Evolutionary conservation across 2,888 invertebrate species (phyloP).

Genomic region (Hofmannophila pseudospretella): DNA sequence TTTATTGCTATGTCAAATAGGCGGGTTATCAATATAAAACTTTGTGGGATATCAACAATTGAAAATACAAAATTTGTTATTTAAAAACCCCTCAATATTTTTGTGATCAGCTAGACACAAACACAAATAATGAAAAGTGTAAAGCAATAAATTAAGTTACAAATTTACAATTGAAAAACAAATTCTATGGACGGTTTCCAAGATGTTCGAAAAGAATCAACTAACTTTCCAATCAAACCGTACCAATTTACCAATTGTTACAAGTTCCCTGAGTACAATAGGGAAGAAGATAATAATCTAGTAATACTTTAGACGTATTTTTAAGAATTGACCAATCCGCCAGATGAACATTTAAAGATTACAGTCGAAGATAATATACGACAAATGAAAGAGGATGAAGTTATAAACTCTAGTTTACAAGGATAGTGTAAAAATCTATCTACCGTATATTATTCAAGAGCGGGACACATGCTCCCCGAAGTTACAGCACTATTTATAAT

Average conservation of each 20-base stretch:
- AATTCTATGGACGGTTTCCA: slow-evolving; percentile 52
- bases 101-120: slow-evolving; percentile 11
- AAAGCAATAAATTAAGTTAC: slow-evolving; percentile 21
- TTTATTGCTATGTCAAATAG: slow-evolving; percentile 77
- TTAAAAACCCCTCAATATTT: slow-evolving; percentile 15
- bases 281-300: slow-evolving; percentile 8
- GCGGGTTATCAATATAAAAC: slow-evolving; percentile 69
- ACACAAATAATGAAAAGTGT: slow-evolving; percentile 14
- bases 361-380: slow-evolving; percentile 18
- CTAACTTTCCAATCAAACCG: slow-evolving; percentile 23
- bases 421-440: slow-evolving; percentile 49
- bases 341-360: slow-evolving; percentile 21
- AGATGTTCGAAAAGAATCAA: slow-evolving; percentile 30
- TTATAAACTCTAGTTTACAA: slow-evolving; percentile 18
- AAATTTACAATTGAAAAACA: no score
- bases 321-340: slow-evolving; percentile 38
- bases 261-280: neutral
- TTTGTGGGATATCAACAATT: slow-evolving; percentile 56
- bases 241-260: slow-evolving; percentile 14
- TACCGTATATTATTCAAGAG: slow-evolving; percentile 42
- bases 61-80: slow-evolving; percentile 34
- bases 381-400: slow-evolving; percentile 18
- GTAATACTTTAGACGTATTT: slow-evolving; percentile 11
- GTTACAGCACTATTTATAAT: slow-evolving; percentile 17
- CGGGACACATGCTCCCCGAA: slow-evolving; percentile 50